Conservation (phyloP, 2,888 invertebrate species). For the Drosophila prolongata region DNA sequence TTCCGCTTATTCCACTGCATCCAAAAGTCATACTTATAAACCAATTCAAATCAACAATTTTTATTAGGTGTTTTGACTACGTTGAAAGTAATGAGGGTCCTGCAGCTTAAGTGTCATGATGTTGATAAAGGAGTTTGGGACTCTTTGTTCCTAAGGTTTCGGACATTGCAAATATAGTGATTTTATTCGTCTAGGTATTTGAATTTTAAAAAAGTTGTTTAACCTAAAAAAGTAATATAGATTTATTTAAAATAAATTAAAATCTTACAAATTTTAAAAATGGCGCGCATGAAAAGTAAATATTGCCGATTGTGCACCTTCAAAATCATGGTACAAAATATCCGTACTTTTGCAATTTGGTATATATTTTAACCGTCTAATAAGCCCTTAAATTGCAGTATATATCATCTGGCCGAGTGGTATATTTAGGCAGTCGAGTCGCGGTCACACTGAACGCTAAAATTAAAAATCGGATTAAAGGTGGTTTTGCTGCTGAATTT, state of each 20-base stretch:
- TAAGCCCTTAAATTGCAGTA: not conserved
- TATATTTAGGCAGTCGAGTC: not conserved
- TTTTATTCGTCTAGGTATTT: slow-evolving; percentile 60
- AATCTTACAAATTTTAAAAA: too few species aligned
- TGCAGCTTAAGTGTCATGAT: not conserved
- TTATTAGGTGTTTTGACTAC: slow-evolving; percentile 26
- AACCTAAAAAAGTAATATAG: not conserved
- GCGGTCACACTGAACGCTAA: slow-evolving; percentile 9
- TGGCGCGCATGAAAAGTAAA: not conserved
- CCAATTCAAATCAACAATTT: too few species aligned
- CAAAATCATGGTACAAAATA: not conserved
- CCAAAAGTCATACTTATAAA: slow-evolving; percentile 51
- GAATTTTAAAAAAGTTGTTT: not conserved
- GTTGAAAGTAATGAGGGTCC: slow-evolving; percentile 12
- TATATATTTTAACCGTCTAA: not conserved
- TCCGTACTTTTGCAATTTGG: accelerated
- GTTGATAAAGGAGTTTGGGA: too few species aligned
- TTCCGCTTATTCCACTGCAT: slow-evolving; percentile 22
- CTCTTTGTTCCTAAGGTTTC: too few species aligned
- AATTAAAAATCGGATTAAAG: slow-evolving; percentile 11
- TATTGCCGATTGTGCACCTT: not conserved
- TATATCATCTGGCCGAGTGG: not conserved
- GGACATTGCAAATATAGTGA: slow-evolving; percentile 72
- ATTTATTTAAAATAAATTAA: not conserved
- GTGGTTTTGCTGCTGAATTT: slow-evolving; percentile 11